phyloP scores from a whole-genome alignment of 2,797 vertebrate species.

The Paguma larvata region DNA sequence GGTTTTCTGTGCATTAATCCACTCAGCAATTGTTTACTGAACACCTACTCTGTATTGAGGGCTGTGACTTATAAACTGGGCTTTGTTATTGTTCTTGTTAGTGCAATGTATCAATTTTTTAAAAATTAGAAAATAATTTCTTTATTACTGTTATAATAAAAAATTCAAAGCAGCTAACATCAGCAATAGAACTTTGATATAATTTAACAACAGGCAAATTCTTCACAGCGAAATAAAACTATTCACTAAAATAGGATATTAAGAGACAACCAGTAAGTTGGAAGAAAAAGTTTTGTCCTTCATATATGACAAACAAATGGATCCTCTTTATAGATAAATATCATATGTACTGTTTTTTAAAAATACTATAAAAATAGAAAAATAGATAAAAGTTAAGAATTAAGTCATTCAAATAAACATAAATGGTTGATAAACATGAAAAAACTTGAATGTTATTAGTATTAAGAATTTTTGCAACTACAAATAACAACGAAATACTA shows the following conservation, averaged over 20 bases:
- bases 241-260: background rate
- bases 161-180: background rate
- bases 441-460: background rate
- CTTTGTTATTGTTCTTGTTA: conserved; percentile 21
- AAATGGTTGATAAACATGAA: background rate
- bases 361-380: conserved; percentile 17
- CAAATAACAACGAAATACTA: background rate
- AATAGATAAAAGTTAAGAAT: background rate
- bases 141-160: conserved; percentile 27
- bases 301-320: background rate
- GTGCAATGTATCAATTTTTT: background rate
- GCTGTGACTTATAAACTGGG: background rate
- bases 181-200: background rate
- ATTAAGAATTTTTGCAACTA: conserved; percentile 4
- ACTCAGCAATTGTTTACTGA: background rate
- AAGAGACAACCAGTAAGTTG: background rate
- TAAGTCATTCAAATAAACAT: background rate
- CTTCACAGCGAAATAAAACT: background rate
- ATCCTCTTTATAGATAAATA: conserved; percentile 7
- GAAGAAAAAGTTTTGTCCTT: background rate
- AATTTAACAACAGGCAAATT: conserved; percentile 41
- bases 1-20: background rate
- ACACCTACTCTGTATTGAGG: background rate
- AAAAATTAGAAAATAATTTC: conserved; percentile 51
- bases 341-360: background rate